phyloP scores from a whole-genome alignment of 2,888 invertebrate genomes.

The Nipponacmea schrenckii region DNA sequence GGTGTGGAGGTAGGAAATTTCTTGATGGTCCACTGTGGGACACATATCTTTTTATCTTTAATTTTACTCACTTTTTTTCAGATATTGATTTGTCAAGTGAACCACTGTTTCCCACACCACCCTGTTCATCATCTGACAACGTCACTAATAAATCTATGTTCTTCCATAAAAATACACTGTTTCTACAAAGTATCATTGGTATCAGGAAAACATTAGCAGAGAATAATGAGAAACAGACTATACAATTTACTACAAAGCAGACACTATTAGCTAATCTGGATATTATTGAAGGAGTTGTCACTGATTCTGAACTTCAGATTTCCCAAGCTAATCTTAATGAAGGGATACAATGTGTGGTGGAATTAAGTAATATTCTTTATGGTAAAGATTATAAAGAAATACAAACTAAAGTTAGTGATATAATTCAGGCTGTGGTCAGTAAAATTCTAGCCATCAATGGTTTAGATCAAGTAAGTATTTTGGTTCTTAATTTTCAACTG shows the following conservation, averaged over 20 bases:
- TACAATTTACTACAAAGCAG: neutral
- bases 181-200: constrained; percentile 11
- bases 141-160: neutral
- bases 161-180: constrained; percentile 7
- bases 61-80: neutral
- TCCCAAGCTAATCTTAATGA: neutral
- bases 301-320: neutral
- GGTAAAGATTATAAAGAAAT: neutral
- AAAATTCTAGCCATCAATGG: neutral
- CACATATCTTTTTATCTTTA: neutral
- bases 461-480: neutral
- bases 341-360: constrained; percentile 6
- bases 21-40: neutral
- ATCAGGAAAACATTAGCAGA: neutral
- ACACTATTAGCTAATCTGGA: constrained; percentile 10
- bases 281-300: neutral
- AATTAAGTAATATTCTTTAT: neutral
- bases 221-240: neutral
- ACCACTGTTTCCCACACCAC: constrained; percentile 13
- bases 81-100: neutral
- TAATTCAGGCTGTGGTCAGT: neutral
- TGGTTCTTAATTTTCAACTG: no score
- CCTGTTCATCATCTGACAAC: neutral
- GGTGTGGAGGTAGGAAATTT: no score
- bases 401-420: neutral